Evolutionary conservation across 2,113 vertebrate species (phyloP), one percentile per base, ranked within the genome.

Genomic region (Epinephelus cyanopodus): DNA sequence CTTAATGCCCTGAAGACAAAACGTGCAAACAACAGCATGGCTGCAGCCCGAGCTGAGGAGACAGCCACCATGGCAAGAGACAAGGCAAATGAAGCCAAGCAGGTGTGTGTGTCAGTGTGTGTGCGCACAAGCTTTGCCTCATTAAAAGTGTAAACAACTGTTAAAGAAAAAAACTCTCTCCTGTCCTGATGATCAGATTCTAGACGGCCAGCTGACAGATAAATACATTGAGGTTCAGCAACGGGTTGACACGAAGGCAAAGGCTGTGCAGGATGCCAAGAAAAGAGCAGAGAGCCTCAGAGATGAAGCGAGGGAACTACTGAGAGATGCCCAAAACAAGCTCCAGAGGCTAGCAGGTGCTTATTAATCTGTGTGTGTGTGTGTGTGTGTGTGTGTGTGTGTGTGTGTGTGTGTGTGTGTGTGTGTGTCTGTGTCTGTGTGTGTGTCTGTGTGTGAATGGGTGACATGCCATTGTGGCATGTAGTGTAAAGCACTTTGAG

Each of bases 11-110:
- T 99, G 79, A 99, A 99, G 89, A 94, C 97, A 88, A 97, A 98
- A 87, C 92, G 96, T 1, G 97, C 97, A 70, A 97, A 95, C 84
- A 99, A 98, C 90, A 98, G 95, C 92, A 93, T 99, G 94, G 96
- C 96, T 2, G 97, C 97, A 0, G 96, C 97, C 0, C 96, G 96
- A 0, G 98, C 98, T 1, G 97, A 97, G 61, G 97, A 99, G 68
- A 97, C 96, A 0, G 98, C 98, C 17, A 94, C 92, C 21, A 94
- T 85, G n/a, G 98, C 98, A 0, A 95, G 95, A 67, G 95, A 96
- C 76, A 96, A 97, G 52, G 98, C 98, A 0, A 89, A 93, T 0
- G 98, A 98, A 88, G 98, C 98, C 87, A 97, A 99, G 87, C 96
- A 99, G 97, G 98, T 97, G 33, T 13, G 92, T 56, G 68, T 27